phyloP scores from a whole-genome alignment of 2,797 vertebrate species.

The Pygocentrus nattereri region DNA sequence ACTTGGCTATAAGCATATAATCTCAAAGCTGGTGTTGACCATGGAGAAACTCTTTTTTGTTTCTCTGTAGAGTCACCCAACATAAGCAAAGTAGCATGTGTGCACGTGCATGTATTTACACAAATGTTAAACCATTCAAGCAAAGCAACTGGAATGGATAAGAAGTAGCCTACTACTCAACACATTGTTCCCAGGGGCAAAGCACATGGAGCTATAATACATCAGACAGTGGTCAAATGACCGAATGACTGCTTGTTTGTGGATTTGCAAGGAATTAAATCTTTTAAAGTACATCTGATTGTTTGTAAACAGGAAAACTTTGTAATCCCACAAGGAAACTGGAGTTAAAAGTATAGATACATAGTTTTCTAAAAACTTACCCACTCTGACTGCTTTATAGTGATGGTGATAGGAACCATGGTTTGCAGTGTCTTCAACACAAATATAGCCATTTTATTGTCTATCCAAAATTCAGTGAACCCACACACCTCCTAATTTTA shows the following conservation, averaged over 20 bases:
- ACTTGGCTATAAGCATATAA: not conserved
- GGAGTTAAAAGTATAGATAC: no score
- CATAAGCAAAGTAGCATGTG: not conserved
- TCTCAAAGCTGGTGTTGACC: not conserved
- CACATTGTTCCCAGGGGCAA: conserved; percentile 17
- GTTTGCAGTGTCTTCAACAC: no score
- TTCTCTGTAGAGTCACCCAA: not conserved
- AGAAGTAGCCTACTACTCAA: conserved; percentile 23
- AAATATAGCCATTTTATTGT: no score
- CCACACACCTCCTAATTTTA: no score
- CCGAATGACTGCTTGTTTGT: conserved; percentile 9
- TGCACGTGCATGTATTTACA: not conserved
- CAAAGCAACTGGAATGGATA: not conserved
- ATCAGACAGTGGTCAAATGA: not conserved
- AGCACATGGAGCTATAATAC: conserved; percentile 16
- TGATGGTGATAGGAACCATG: no score
- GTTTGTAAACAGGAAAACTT: not conserved
- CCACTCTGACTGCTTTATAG: no score
- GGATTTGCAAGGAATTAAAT: not conserved
- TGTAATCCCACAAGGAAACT: not conserved
- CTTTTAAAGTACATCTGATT: not conserved
- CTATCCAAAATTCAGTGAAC: no score
- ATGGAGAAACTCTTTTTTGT: not conserved
- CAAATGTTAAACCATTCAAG: conserved; percentile 1
- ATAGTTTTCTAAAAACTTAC: no score